Evolutionary conservation across 2,888 invertebrate species (phyloP), one percentile per base, ranked within the genome.

Genomic region (Zaprionus bogoriensis): DNA sequence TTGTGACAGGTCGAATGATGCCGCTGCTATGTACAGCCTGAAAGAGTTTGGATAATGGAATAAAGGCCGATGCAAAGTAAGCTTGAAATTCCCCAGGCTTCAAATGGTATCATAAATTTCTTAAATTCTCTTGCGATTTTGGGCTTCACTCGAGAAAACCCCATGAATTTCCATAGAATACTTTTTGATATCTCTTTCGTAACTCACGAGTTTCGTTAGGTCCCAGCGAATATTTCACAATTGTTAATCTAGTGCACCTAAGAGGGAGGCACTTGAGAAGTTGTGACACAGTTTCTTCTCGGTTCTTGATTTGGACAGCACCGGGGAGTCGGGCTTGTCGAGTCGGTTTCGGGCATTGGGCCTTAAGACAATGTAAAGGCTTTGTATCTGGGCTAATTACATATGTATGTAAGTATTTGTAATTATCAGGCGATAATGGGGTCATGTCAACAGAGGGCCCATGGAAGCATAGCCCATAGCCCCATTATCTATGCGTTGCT

Each of bases 21-120:
- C 89, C 90, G 45, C 74, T 88, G 38, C 67, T 76, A 44, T 90
- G 89, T 0, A 89, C 88, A n/a, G 90, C 89, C 89, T 90, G 36
- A 9, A 66, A 67, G 25, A 30, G 23, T 22, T 14, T 23, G 1
- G 10, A 14, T 5, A 30, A 30, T 12, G 2, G 14, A 6, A 30
- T 30, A 30, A 27, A 10, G 27, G n/a, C n/a, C n/a, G n/a, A n/a
- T n/a, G n/a, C n/a, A n/a, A n/a, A n/a, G n/a, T n/a, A n/a, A n/a
- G n/a, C n/a, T n/a, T n/a, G n/a, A n/a, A 14, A 7, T 32, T 14
- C 0, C 30, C 12, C 30, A 32, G 14, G 12, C 17, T 32, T 12
- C 32, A n/a, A n/a, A n/a, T n/a, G n/a, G n/a, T n/a, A n/a, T n/a
- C n/a, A n/a, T 3, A 1, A 32, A 17, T 14, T n/a, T 17, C 17